Conservation (phyloP, 1,140 invertebrate species). For the Tyrophagus putrescentiae region DNA sequence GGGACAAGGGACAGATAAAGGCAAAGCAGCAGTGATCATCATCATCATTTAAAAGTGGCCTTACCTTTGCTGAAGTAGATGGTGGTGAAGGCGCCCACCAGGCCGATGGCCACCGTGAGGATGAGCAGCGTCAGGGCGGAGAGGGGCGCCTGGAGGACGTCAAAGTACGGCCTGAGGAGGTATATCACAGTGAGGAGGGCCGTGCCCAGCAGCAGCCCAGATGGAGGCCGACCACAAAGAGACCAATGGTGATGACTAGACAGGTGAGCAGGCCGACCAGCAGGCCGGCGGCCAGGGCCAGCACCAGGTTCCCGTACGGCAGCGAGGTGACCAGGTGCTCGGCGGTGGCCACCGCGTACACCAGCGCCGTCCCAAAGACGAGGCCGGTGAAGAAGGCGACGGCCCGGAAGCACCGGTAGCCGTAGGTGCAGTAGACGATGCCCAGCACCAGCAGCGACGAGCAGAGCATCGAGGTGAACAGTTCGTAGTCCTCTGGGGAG, state of each 20-base stretch:
- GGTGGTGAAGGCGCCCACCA: slow-evolving; percentile 53
- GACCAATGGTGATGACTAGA: slow-evolving; percentile 63
- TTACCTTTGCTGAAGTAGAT: slow-evolving; percentile 38
- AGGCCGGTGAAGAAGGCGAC: slow-evolving; percentile 78
- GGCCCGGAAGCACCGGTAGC: slow-evolving; percentile 72
- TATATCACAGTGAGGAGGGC: slow-evolving; percentile 39
- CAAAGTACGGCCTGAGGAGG: slow-evolving; percentile 40
- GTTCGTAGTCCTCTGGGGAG: slow-evolving; percentile 18
- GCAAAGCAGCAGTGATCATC: no score
- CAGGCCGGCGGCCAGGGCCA: slow-evolving; percentile 53
- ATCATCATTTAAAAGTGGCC: not conserved
- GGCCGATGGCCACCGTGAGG: slow-evolving; percentile 47
- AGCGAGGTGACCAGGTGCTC: slow-evolving; percentile 44
- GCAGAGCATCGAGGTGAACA: slow-evolving; percentile 11
- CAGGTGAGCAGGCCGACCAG: slow-evolving; percentile 59
- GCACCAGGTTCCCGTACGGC: slow-evolving; percentile 57
- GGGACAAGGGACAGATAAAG: not conserved
- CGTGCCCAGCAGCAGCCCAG: slow-evolving; percentile 51
- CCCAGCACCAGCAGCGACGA: slow-evolving; percentile 11
- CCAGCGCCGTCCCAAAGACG: slow-evolving; percentile 60
- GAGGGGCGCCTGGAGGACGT: slow-evolving; percentile 34
- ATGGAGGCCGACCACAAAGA: slow-evolving; percentile 67
- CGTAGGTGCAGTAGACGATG: slow-evolving; percentile 41
- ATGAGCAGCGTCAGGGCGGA: slow-evolving; percentile 50
- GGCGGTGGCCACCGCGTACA: slow-evolving; percentile 57